Percentiles rank a stretch among this genome's conserved stretches.
Conservation (phyloP, 2,888 invertebrate species). For the Marronus borbonicus region DNA sequence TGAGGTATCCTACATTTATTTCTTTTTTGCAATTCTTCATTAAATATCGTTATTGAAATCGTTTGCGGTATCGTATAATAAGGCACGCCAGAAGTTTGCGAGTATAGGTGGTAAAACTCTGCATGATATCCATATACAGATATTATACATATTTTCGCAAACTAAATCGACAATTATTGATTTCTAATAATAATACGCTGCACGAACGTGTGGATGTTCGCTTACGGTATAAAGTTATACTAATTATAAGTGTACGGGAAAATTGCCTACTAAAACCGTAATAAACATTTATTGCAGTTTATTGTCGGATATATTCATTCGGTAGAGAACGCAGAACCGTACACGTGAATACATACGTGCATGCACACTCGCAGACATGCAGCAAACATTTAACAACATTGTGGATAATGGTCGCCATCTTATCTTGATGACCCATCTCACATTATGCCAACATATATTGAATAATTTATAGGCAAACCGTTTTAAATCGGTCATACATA, state of each 20-base stretch:
- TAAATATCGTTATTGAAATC: too few relatives aligned
- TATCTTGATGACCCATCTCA: slow-evolving; percentile 46
- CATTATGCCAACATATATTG: slow-evolving; percentile 42
- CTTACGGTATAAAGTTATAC: neutral
- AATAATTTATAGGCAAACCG: slow-evolving; percentile 44
- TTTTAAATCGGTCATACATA: slow-evolving; percentile 43
- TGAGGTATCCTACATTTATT: neutral
- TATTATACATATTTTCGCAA: neutral
- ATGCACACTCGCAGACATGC: neutral
- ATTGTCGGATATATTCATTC: slow-evolving; percentile 34
- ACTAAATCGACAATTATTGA: neutral
- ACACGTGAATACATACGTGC: neutral
- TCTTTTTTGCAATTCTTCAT: neutral
- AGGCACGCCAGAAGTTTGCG: neutral
- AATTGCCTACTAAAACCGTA: slow-evolving; percentile 29
- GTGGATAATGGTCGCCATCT: slow-evolving; percentile 34
- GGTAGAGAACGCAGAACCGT: neutral
- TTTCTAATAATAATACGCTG: neutral
- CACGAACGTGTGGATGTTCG: neutral
- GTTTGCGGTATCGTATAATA: neutral
- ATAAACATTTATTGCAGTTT: slow-evolving; percentile 26
- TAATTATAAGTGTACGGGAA: slow-evolving; percentile 25
- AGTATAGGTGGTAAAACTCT: neutral
- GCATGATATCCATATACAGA: neutral
- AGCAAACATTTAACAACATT: slow-evolving; percentile 40